A percentile compares a stretch with the other conserved stretches of the same genome.
phyloP scores from a whole-genome alignment of 2,113 vertebrate species.

The Pteropus alecto region DNA sequence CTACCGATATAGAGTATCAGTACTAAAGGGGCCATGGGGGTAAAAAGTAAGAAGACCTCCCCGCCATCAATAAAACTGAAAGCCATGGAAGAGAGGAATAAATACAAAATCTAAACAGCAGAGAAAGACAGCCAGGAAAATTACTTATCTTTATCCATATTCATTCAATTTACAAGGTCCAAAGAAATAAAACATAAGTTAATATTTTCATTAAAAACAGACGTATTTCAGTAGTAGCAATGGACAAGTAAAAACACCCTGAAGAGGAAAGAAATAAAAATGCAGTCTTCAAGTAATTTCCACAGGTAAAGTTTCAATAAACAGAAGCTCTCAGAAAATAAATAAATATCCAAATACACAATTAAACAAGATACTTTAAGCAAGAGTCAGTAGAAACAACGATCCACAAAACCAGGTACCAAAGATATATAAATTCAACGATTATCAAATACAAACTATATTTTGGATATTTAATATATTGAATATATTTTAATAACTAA shows the following conservation, averaged over 20 bases:
- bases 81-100: not conserved
- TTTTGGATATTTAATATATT: not conserved
- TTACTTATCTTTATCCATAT: not conserved
- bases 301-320: not conserved
- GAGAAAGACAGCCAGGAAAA: not conserved
- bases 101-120: not conserved
- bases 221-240: not conserved
- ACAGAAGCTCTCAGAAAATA: not conserved
- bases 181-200: conserved; percentile 14
- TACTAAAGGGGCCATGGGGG: not conserved
- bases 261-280: conserved; percentile 5
- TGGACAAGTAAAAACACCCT: not conserved
- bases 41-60: not conserved
- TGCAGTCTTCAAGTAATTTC: not conserved
- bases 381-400: not conserved
- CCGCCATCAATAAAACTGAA: not conserved
- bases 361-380: not conserved
- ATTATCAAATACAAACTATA: not conserved
- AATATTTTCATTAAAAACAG: not conserved
- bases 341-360: not conserved
- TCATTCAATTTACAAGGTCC: not conserved
- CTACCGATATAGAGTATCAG: not conserved
- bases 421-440: not conserved
- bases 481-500: not conserved
- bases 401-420: not conserved